Evolutionary conservation across 1,140 invertebrate species (phyloP).

Genomic region (Vanessa atalanta): DNA sequence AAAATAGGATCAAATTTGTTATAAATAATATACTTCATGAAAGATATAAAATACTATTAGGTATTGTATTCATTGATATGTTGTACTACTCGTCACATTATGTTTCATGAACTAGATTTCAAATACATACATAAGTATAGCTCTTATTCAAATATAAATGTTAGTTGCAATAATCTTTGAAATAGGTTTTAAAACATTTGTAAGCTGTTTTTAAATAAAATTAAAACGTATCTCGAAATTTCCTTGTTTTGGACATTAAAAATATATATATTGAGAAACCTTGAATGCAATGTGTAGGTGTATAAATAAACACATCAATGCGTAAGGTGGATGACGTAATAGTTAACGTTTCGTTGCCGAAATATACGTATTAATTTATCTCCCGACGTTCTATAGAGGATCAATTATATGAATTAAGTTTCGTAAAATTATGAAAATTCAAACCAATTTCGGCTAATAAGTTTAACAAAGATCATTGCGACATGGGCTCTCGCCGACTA

Average conservation of each 20-base stretch:
- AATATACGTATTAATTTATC: conserved; percentile 7
- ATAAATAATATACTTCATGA: neutral
- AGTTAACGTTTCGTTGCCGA: neutral
- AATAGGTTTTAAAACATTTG: neutral
- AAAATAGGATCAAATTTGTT: too few species aligned
- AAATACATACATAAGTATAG: neutral
- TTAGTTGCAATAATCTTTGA: neutral
- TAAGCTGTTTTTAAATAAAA: conserved; percentile 6
- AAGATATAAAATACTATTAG: too few species aligned
- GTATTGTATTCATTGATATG: too few species aligned
- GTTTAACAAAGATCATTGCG: conserved; percentile 45
- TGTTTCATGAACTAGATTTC: neutral
- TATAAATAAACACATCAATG: conserved; percentile 30
- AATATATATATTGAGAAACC: conserved; percentile 23
- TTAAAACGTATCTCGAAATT: conserved; percentile 12
- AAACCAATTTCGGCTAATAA: conserved; percentile 43
- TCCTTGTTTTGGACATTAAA: conserved; percentile 24
- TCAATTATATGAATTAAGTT: neutral
- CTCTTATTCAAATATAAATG: neutral
- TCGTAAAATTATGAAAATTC: conserved; percentile 13
- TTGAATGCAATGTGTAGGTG: conserved; percentile 22
- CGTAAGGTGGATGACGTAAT: conserved; percentile 28
- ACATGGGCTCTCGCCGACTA: conserved; percentile 35
- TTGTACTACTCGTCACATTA: too few species aligned
- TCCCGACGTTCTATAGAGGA: conserved; percentile 1